These are phyloP conservation scores for Pangasius mekongensis DNA, from an alignment of 2,797 vertebrate species.

Conservation along the genomic window DNA sequence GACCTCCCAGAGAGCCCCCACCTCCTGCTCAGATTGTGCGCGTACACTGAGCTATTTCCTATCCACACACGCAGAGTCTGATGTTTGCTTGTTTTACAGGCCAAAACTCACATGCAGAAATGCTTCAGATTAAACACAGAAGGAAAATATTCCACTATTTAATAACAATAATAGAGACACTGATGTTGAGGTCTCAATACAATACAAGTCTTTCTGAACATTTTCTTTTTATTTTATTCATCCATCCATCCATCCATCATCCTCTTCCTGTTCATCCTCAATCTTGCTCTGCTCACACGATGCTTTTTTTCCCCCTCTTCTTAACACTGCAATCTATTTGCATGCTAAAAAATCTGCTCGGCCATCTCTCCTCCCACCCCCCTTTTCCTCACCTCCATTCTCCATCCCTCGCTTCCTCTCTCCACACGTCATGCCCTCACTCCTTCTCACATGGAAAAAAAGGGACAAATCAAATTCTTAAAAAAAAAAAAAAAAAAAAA, in stretches of 20 bases:
- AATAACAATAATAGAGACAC: neutral
- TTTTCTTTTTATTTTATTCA: neutral
- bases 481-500: neutral
- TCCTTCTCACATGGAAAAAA: constrained; percentile 2
- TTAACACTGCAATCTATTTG: constrained; percentile 57
- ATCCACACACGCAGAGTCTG: neutral
- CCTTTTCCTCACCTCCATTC: neutral
- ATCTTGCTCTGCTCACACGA: constrained; percentile 28
- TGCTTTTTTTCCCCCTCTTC: constrained; percentile 14
- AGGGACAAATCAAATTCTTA: neutral
- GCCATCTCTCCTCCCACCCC: constrained; percentile 14
- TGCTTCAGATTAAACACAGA: neutral
- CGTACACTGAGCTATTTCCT: constrained; percentile 1
- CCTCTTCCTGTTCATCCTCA: constrained; percentile 15
- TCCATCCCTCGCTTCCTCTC: constrained; percentile 20
- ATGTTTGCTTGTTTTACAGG: constrained; percentile 21
- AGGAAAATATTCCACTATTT: neutral
- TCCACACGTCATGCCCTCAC: constrained; percentile 21
- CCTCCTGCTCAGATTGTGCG: neutral
- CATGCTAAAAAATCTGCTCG: constrained; percentile 52
- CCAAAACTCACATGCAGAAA: neutral
- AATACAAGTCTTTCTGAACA: neutral
- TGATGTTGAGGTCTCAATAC: neutral
- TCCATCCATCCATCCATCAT: neutral
- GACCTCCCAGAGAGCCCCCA: constrained; percentile 35